phyloP scores from a whole-genome alignment of 2,113 vertebrate species.

The Myodes glareolus region DNA sequence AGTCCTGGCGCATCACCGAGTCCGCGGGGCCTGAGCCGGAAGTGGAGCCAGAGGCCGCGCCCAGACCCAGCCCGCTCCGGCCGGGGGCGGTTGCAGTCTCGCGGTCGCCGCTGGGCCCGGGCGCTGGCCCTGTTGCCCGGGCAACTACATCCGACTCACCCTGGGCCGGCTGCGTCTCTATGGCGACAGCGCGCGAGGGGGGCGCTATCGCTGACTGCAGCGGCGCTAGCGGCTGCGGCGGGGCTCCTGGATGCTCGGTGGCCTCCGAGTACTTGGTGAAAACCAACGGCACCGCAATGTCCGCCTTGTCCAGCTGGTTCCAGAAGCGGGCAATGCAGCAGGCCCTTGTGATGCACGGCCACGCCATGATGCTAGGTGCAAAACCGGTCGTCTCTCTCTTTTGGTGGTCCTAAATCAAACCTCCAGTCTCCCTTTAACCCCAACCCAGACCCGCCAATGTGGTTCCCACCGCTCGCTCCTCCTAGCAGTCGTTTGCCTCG shows the following conservation, averaged over 20 bases:
- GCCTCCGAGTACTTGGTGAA: slow-evolving; percentile 96
- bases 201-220: slow-evolving; percentile 68
- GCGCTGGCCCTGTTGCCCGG: slow-evolving; percentile 83
- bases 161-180: slow-evolving; percentile 90
- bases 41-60: slow-evolving; percentile 15
- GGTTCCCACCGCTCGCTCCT: background rate
- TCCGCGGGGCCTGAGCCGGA: slow-evolving; percentile 72
- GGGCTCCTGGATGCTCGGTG: slow-evolving; percentile 89
- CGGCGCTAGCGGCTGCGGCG: slow-evolving; percentile 81
- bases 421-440: slow-evolving; percentile 38
- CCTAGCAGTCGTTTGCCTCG: background rate
- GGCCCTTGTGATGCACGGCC: slow-evolving; percentile 97
- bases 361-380: slow-evolving; percentile 90
- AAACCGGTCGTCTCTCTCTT: background rate
- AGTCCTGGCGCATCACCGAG: slow-evolving; percentile 98
- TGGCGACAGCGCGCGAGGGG: slow-evolving; percentile 87
- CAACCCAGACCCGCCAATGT: background rate
- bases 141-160: slow-evolving; percentile 84
- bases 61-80: slow-evolving; percentile 78
- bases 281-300: slow-evolving; percentile 96
- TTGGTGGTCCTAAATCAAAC: slow-evolving; percentile 29
- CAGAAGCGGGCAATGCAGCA: slow-evolving; percentile 99
- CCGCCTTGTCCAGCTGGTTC: slow-evolving; percentile 97
- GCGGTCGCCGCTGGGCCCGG: slow-evolving; percentile 69
- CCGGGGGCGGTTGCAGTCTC: slow-evolving; percentile 80